A percentile compares a stretch with the other conserved stretches of the same genome.
Evolutionary conservation across 2,797 vertebrate genomes (phyloP).

Genomic region (Macroramphosus scolopax): DNA sequence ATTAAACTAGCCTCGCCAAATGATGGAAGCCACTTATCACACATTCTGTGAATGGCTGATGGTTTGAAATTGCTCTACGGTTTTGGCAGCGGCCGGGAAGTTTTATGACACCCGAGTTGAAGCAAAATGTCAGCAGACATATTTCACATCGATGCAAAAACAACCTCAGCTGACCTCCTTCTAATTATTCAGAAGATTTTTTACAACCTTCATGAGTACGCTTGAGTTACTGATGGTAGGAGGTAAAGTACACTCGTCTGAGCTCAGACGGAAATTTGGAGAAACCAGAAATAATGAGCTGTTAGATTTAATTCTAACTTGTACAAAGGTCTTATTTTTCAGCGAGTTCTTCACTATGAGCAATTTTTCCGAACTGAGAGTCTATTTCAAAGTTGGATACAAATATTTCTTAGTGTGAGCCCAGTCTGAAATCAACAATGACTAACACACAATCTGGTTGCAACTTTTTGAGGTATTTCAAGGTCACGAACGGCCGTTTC

Average conservation of each 20-base stretch:
- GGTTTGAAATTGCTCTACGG: conserved; percentile 49
- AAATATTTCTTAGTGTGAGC: no score
- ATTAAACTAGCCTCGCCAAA: conserved; percentile 12
- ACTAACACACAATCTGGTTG: no score
- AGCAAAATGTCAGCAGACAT: conserved; percentile 53
- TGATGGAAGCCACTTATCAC: conserved; percentile 40
- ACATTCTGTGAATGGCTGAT: conserved; percentile 45
- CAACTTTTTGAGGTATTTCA: no score
- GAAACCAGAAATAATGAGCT: no score
- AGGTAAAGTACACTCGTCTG: background rate
- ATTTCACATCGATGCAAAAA: conserved; percentile 55
- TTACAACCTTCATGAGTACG: conserved; percentile 40
- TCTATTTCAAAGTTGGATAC: no score
- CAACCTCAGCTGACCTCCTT: conserved; percentile 36
- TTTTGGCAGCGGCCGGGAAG: conserved; percentile 55
- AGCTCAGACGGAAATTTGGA: background rate
- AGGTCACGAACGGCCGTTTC: no score
- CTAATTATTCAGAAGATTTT: conserved; percentile 48
- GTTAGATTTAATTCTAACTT: no score
- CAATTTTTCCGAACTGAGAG: background rate
- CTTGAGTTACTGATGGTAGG: conserved; percentile 41
- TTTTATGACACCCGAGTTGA: conserved; percentile 42
- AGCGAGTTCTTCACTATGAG: no score
- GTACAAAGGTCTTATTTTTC: no score
- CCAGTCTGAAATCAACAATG: no score